Evolutionary conservation across 2,113 vertebrate genomes (phyloP).

Genomic region (Leuciscus idus): DNA sequence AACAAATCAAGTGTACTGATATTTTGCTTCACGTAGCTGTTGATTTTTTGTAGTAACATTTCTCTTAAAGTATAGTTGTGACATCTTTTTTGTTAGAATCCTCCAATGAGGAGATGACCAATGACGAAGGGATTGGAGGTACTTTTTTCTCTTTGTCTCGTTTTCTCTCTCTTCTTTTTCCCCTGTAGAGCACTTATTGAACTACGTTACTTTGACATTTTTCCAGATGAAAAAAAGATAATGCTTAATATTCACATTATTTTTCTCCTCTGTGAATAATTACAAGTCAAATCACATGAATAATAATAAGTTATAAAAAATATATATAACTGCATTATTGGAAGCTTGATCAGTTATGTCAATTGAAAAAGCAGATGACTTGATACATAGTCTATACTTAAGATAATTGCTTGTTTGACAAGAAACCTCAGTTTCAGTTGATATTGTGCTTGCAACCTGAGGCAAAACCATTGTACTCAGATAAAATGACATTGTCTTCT

Average conservation of each 20-base stretch:
- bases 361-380: not conserved
- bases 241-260: no score
- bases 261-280: no score
- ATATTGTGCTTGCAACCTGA: not conserved
- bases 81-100: constrained; percentile 6
- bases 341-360: not conserved
- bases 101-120: constrained; percentile 38
- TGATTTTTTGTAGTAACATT: not conserved
- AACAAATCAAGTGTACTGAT: not conserved
- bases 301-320: no score
- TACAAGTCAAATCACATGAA: no score
- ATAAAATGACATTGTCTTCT: not conserved
- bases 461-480: not conserved
- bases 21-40: not conserved
- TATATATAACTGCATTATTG: no score
- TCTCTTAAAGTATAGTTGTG: not conserved
- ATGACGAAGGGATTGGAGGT: constrained; percentile 14
- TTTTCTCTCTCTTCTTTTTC: not conserved
- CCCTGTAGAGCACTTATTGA: not conserved
- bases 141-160: not conserved
- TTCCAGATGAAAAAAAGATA: not conserved
- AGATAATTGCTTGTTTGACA: not conserved
- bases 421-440: not conserved
- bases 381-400: not conserved
- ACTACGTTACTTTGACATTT: not conserved